These are phyloP conservation scores for Panagrolaimus sp. DNA, from an alignment of 1,140 invertebrate genomes.

Conservation along the genomic window DNA sequence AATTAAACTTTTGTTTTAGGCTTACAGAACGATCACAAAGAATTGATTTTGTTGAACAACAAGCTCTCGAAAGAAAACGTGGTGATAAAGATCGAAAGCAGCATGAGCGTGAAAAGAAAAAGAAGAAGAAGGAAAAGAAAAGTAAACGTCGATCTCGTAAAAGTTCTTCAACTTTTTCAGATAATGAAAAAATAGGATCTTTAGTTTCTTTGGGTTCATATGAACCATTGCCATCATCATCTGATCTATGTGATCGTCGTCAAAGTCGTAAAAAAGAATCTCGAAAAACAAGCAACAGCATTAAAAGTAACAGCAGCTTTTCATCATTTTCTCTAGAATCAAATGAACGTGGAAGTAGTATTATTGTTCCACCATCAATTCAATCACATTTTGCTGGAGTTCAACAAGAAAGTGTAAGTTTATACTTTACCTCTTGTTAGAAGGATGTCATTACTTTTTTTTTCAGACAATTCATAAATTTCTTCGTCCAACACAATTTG, in stretches of 20 bases:
- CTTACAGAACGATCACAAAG: background rate
- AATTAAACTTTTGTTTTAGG: too few relatives aligned
- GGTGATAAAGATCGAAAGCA: background rate
- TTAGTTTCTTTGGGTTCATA: too few relatives aligned
- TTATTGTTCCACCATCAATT: background rate
- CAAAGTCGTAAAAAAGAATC: background rate
- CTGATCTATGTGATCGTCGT: background rate
- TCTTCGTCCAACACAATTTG: background rate
- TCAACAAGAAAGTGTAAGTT: background rate
- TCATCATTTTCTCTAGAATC: background rate
- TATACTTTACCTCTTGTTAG: too few relatives aligned
- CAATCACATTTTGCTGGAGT: background rate
- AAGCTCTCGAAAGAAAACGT: background rate
- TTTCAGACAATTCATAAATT: background rate
- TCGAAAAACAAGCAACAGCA: background rate
- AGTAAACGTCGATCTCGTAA: background rate
- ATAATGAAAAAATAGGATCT: too few relatives aligned
- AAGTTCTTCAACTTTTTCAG: too few relatives aligned
- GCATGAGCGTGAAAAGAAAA: background rate
- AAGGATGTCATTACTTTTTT: background rate
- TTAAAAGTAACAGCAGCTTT: too few relatives aligned
- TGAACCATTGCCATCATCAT: background rate
- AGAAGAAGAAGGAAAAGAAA: background rate
- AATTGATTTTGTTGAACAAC: constrained; percentile 1
- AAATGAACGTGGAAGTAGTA: background rate